Base-by-base conservation (phyloP, 2,113 vertebrate genomes). In the Trochalopteron elliotii region DNA sequence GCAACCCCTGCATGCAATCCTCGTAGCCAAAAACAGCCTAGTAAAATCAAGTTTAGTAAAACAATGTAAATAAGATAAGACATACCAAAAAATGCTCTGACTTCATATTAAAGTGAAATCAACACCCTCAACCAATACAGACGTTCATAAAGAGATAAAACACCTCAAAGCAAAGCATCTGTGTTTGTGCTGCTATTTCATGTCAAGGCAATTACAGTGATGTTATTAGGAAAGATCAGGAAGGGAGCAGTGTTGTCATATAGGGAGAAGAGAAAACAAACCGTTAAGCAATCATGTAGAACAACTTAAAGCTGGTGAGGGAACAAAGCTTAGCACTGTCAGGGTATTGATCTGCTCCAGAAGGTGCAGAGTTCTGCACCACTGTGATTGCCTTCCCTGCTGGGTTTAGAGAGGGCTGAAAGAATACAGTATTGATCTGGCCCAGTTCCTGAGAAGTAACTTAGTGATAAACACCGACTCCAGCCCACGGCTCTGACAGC, bases 281-380 rank as follows among this genome's bases (percentile, higher is more conserved):
- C 99, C 95, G 99, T 99, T 99, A 99, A 99, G 99, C 98, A 98
- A 99, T 99, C 99, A 98, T 99, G 99, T 99, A 99, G 97, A 99
- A 99, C 99, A 98, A 99, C 98, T 99, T 98, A 98, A 98, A 98
- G 97, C 98, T 97, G 98, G 97, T 97, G 98, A 95, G 97, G 98
- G 98, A 99, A 99, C 99, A 99, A 99, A 99, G 99, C 98, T 96
- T 68, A 90, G 97, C 98, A 96, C 99, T 98, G 99, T 99, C 97
- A 97, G 98, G 64, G 97, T 98, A 99, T 99, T 98, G 99, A 99
- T 99, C 98, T 97, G 88, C 98, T 99, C 98, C 99, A 98, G 98
- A 98, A 99, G 98, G 99, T 98, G 98, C 97, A 97, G 97, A 98
- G 98, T 98, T 98, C 97, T 96, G 95, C 92, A 97, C 98, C 96